These are phyloP conservation scores for Habroteleia sp. DNA, from an alignment of 2,888 invertebrate genomes.

Conservation along the genomic window DNA sequence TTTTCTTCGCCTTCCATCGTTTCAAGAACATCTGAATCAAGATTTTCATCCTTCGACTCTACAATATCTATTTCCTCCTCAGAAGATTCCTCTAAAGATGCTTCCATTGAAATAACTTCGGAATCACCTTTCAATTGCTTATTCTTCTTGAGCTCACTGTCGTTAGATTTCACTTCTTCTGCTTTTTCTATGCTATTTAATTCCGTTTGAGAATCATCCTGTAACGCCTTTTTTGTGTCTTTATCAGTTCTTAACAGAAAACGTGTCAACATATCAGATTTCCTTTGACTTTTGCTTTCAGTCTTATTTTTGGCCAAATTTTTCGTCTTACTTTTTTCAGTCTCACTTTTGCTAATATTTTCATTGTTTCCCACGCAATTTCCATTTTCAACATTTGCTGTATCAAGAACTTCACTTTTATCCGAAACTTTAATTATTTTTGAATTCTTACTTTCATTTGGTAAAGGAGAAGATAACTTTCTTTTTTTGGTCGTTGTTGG, in stretches of 20 bases:
- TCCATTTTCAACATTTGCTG: slow-evolving; percentile 19
- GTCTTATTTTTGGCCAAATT: slow-evolving; percentile 57
- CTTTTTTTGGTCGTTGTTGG: slow-evolving; percentile 73
- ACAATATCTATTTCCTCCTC: neutral
- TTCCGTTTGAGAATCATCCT: neutral
- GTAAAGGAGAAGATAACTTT: slow-evolving; percentile 71
- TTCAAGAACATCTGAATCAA: too few species aligned
- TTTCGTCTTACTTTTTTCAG: slow-evolving; percentile 41
- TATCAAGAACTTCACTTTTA: slow-evolving; percentile 62
- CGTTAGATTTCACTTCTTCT: too few species aligned
- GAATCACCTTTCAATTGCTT: too few species aligned
- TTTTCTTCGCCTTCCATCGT: neutral
- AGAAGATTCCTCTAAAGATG: too few species aligned
- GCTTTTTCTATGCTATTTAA: too few species aligned
- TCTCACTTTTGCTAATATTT: slow-evolving; percentile 3
- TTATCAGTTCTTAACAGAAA: slow-evolving; percentile 66
- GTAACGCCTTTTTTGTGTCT: slow-evolving; percentile 1
- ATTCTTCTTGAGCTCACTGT: too few species aligned
- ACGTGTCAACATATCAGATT: slow-evolving; percentile 57
- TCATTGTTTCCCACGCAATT: slow-evolving; percentile 15
- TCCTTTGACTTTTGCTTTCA: slow-evolving; percentile 59
- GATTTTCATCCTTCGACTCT: neutral
- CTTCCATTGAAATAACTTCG: too few species aligned
- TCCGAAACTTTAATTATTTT: slow-evolving; percentile 73
- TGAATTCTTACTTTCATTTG: slow-evolving; percentile 67